These are phyloP conservation scores for Morus bassanus DNA, from an alignment of 2,797 vertebrate genomes.

Conservation along the genomic window DNA sequence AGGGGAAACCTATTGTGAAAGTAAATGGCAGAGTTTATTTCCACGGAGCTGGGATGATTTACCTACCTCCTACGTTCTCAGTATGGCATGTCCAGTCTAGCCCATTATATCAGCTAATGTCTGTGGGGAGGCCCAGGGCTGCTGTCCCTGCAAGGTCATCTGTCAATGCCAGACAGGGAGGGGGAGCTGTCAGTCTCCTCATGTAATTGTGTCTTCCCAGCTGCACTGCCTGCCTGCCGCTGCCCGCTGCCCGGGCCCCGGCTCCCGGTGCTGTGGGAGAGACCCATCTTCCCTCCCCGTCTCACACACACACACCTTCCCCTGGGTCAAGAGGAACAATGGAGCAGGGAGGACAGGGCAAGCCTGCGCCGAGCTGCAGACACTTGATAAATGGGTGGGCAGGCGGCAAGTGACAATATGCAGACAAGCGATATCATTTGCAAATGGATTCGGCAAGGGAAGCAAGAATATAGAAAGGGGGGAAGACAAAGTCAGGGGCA, in stretches of 20 bases:
- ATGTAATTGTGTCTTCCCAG: conserved; percentile 52
- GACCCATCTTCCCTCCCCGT: neutral
- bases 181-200: conserved; percentile 58
- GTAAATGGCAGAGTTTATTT: conserved; percentile 4
- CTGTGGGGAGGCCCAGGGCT: conserved; percentile 53
- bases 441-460: conserved; percentile 82
- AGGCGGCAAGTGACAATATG: conserved; percentile 88
- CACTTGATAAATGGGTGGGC: conserved; percentile 91
- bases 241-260: neutral
- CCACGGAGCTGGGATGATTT: neutral
- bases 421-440: conserved; percentile 92
- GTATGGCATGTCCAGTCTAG: conserved; percentile 50
- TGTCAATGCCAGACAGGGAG: conserved; percentile 52
- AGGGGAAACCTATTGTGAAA: conserved; percentile 50
- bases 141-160: conserved; percentile 67
- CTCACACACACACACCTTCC: conserved; percentile 62
- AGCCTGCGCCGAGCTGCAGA: conserved; percentile 72
- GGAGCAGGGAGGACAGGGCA: conserved; percentile 84
- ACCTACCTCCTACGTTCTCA: conserved; percentile 25
- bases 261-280: neutral
- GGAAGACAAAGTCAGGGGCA: conserved; percentile 58
- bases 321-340: conserved; percentile 88
- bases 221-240: neutral
- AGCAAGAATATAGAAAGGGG: neutral
- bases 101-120: conserved; percentile 52